Percentiles rank a stretch among this genome's conserved stretches.
These are phyloP conservation scores for Oedothorax gibbosus DNA, from an alignment of 1,140 invertebrate genomes.

Conservation along the genomic window DNA sequence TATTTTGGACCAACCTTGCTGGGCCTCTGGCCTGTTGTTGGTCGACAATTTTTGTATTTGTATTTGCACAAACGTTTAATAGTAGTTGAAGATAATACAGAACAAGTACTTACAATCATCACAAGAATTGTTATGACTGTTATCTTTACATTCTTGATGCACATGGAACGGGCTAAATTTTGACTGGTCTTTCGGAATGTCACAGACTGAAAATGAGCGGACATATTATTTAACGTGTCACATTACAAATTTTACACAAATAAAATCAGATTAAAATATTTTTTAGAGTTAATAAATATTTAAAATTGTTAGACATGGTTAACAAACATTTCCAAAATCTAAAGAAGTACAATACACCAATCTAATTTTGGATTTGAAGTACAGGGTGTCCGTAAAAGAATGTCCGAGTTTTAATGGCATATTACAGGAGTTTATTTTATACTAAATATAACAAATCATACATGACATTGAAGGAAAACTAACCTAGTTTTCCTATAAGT, in stretches of 20 bases:
- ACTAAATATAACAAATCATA: too few species aligned
- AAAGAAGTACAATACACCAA: neutral
- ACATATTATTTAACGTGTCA: neutral
- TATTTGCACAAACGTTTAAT: neutral
- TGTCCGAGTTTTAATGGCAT: too few species aligned
- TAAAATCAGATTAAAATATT: neutral
- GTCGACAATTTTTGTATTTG: neutral
- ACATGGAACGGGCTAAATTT: conserved; percentile 85
- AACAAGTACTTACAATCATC: conserved; percentile 74
- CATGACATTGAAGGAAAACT: too few species aligned
- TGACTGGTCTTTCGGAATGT: conserved; percentile 87
- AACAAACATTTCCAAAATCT: neutral
- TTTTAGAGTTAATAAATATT: neutral
- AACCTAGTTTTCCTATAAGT: too few species aligned
- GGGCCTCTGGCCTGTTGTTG: too few species aligned
- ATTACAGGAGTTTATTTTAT: too few species aligned
- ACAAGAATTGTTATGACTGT: conserved; percentile 82
- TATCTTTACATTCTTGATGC: conserved; percentile 94
- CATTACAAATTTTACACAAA: neutral
- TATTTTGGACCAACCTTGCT: too few species aligned
- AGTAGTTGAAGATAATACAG: neutral
- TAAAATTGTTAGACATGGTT: neutral
- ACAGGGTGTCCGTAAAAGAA: too few species aligned
- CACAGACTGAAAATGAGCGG: conserved; percentile 74
- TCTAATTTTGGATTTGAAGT: too few species aligned